phyloP scores from a whole-genome alignment of 1,140 invertebrate species.

The Trichonephila inaurata region DNA sequence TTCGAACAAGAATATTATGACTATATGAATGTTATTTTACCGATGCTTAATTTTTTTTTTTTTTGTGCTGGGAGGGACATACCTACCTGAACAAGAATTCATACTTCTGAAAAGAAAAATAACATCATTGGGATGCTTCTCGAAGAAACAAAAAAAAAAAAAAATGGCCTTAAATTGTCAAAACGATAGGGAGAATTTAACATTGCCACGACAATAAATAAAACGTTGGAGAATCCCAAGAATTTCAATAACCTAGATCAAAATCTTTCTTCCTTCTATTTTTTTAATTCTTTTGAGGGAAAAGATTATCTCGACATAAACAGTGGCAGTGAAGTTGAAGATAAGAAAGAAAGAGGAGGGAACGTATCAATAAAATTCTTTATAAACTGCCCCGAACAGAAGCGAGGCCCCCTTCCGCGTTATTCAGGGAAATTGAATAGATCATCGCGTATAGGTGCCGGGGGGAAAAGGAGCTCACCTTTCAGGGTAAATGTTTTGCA shows the following conservation, averaged over 20 bases:
- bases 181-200: not conserved
- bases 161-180: not conserved
- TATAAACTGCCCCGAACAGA: not conserved
- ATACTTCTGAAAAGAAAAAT: no score
- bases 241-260: not conserved
- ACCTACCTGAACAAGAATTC: no score
- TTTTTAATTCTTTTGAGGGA: not conserved
- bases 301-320: not conserved
- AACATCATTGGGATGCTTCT: no score
- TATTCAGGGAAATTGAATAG: not conserved
- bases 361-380: slow-evolving; percentile 1
- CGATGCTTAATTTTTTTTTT: no score
- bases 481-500: not conserved
- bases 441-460: not conserved
- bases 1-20: no score
- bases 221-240: not conserved
- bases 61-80: no score
- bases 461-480: not conserved
- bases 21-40: no score
- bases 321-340: not conserved
- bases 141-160: no score
- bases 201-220: not conserved
- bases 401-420: not conserved
- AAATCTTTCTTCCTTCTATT: not conserved
- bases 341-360: slow-evolving; percentile 8